These are phyloP conservation scores for Brevimyrus niger DNA, from an alignment of 2,113 vertebrate species.

Conservation along the genomic window DNA sequence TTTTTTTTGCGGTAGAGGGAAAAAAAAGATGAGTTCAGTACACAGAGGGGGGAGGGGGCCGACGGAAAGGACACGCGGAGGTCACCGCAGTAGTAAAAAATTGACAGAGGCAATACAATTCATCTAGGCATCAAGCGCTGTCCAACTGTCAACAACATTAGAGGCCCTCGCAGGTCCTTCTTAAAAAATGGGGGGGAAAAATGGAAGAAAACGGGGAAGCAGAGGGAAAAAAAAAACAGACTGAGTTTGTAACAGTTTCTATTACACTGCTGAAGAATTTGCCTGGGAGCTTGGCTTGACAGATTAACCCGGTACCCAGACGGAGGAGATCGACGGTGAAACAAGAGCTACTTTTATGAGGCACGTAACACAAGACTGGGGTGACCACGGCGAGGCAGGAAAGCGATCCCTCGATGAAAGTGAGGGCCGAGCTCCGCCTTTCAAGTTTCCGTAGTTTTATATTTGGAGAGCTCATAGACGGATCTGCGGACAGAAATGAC, in stretches of 20 bases:
- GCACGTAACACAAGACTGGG: slow-evolving; percentile 69
- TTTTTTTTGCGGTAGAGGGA: slow-evolving; percentile 47
- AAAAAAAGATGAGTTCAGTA: slow-evolving; percentile 7
- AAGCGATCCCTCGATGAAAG: slow-evolving; percentile 79
- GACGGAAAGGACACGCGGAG: slow-evolving; percentile 31
- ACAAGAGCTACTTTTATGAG: slow-evolving; percentile 66
- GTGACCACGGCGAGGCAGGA: slow-evolving; percentile 61
- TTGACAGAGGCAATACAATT: slow-evolving; percentile 40
- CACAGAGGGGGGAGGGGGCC: slow-evolving; percentile 25
- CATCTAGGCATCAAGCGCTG: slow-evolving; percentile 39
- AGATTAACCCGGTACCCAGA: slow-evolving; percentile 63
- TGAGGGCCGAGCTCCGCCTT: slow-evolving; percentile 69
- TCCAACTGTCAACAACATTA: slow-evolving; percentile 46
- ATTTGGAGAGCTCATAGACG: slow-evolving; percentile 62
- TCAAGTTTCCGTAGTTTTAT: slow-evolving; percentile 76
- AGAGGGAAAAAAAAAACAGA: slow-evolving; percentile 22
- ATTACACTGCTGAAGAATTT: slow-evolving; percentile 65
- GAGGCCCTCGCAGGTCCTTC: slow-evolving; percentile 49
- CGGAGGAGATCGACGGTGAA: slow-evolving; percentile 63
- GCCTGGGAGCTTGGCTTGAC: slow-evolving; percentile 68
- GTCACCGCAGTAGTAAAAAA: slow-evolving; percentile 45
- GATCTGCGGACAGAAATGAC: slow-evolving; percentile 71
- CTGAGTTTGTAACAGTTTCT: slow-evolving; percentile 56
- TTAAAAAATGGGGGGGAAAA: neutral
- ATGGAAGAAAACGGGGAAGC: slow-evolving; percentile 31